These are phyloP conservation scores for Odocoileus virginianus DNA, from an alignment of 2,113 vertebrate species.

Conservation along the genomic window DNA sequence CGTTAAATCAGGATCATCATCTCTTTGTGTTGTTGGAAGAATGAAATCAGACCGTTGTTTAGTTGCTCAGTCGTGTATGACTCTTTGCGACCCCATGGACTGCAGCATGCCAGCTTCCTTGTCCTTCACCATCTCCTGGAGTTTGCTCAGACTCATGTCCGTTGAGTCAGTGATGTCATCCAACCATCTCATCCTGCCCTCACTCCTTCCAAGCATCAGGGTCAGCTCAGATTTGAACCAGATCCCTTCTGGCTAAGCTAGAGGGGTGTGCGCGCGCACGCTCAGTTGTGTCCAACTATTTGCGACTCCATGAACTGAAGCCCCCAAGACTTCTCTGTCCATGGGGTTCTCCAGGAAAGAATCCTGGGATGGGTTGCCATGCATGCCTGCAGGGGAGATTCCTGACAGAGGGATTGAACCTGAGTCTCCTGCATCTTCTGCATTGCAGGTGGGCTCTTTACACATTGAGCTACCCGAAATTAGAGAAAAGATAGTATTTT, in stretches of 20 bases:
- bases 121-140: background rate
- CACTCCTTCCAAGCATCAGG: background rate
- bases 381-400: background rate
- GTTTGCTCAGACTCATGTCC: background rate
- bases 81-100: background rate
- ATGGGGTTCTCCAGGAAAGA: background rate
- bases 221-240: background rate
- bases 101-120: background rate
- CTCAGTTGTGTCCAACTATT: background rate
- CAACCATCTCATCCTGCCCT: background rate
- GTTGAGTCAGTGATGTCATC: background rate
- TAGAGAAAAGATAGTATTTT: background rate
- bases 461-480: background rate
- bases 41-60: background rate
- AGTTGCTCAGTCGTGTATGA: background rate
- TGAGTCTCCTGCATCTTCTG: background rate
- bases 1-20: background rate
- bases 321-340: background rate
- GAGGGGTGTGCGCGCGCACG: accelerated
- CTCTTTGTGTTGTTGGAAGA: background rate
- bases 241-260: background rate
- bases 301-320: background rate
- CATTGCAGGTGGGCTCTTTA: background rate
- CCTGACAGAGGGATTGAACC: background rate
- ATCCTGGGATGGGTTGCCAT: background rate